Percentiles rank a stretch among this genome's conserved stretches.
These are phyloP conservation scores for Timema cristinae DNA, from an alignment of 2,888 invertebrate species.

Conservation along the genomic window DNA sequence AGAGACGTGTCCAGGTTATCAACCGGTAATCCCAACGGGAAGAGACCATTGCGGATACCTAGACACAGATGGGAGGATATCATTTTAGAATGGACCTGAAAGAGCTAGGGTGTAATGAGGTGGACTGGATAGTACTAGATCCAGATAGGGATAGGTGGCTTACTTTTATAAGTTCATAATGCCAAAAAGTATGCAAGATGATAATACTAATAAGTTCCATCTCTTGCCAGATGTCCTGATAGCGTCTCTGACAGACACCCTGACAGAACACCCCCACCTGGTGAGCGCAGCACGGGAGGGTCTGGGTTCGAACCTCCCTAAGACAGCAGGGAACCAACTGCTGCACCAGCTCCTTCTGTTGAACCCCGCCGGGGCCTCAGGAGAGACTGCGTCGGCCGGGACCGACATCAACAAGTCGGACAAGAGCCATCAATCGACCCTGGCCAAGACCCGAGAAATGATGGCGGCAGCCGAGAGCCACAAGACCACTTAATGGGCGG, in stretches of 20 bases:
- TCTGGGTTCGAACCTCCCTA: slow-evolving; percentile 39
- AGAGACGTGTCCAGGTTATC: no score
- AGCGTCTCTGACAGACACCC: slow-evolving; percentile 67
- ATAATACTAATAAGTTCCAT: no score
- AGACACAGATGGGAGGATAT: no score
- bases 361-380: slow-evolving; percentile 38
- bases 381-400: slow-evolving; percentile 50
- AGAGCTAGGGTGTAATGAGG: no score
- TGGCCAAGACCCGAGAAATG: slow-evolving; percentile 18
- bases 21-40: no score
- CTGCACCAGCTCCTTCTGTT: slow-evolving; percentile 53
- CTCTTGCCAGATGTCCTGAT: slow-evolving; percentile 63
- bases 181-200: no score
- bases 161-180: no score
- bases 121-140: no score
- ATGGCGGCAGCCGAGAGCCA: not conserved
- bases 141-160: no score
- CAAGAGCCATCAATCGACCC: slow-evolving; percentile 16
- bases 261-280: slow-evolving; percentile 68
- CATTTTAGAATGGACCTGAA: no score
- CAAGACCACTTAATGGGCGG: not conserved
- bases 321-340: slow-evolving; percentile 40
- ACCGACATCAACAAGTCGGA: slow-evolving; percentile 34
- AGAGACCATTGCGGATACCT: no score
- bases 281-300: slow-evolving; percentile 54